phyloP scores from a whole-genome alignment of 2,888 invertebrate species.

The Philonicus albiceps region DNA sequence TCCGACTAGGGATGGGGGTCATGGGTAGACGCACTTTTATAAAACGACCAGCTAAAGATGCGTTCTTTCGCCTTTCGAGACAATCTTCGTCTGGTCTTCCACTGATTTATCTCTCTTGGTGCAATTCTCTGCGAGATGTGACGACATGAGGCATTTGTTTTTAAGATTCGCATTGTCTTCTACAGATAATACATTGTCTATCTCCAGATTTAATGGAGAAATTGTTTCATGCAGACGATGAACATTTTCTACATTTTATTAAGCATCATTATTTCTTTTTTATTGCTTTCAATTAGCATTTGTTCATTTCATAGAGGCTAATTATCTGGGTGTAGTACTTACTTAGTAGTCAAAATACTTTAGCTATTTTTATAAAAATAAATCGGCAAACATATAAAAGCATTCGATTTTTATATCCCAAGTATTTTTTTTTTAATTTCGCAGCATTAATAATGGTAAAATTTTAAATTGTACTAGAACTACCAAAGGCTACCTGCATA shows the following conservation, averaged over 20 bases:
- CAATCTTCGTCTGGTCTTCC: neutral
- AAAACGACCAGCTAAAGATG: neutral
- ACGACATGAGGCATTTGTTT: neutral
- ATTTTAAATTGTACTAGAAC: too few relatives aligned
- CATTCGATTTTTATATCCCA: too few relatives aligned
- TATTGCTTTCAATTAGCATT: neutral
- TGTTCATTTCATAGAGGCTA: neutral
- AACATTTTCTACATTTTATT: neutral
- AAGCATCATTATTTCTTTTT: neutral
- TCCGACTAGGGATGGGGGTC: neutral
- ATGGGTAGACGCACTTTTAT: neutral
- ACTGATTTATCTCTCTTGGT: neutral
- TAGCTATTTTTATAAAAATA: too few relatives aligned
- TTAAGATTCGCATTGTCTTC: neutral
- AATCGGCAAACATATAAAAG: too few relatives aligned
- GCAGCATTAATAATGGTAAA: too few relatives aligned
- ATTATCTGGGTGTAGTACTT: neutral
- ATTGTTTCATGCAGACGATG: neutral
- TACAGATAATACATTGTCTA: neutral
- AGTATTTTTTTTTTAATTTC: too few relatives aligned
- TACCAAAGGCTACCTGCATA: too few relatives aligned
- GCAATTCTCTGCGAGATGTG: neutral
- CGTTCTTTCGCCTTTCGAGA: neutral
- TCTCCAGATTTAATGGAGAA: neutral
- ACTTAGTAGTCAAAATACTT: too few relatives aligned